Evolutionary conservation across 2,113 vertebrate species (phyloP).

Genomic region (Condylura cristata): DNA sequence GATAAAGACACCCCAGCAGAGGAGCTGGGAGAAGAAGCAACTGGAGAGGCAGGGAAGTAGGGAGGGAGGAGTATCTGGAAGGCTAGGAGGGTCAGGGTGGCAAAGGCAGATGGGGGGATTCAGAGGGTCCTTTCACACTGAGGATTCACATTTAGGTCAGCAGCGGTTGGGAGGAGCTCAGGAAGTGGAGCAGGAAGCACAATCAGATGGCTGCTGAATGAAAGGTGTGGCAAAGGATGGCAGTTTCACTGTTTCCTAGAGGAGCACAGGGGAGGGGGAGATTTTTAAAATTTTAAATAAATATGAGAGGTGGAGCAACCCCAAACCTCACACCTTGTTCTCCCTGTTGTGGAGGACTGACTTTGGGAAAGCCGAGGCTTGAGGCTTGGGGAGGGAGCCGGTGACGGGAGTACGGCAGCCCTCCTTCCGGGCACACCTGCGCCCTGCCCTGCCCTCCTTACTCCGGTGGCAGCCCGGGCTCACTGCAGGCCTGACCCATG

Average conservation of each 20-base stretch:
- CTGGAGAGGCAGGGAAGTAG: too few relatives aligned
- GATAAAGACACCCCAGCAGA: neutral
- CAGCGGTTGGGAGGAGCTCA: neutral
- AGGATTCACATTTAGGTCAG: neutral
- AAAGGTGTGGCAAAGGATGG: neutral
- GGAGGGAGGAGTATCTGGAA: neutral
- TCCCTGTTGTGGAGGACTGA: neutral
- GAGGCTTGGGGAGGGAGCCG: neutral
- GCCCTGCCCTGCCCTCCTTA: neutral
- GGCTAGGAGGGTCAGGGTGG: neutral
- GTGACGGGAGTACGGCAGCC: neutral
- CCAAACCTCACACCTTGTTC: neutral
- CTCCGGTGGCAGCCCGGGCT: neutral
- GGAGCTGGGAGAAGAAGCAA: neutral
- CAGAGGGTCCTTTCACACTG: neutral
- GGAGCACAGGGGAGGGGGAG: neutral
- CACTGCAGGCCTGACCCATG: neutral
- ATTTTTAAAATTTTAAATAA: neutral
- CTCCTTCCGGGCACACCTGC: neutral
- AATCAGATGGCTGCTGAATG: neutral
- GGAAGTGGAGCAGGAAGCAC: neutral
- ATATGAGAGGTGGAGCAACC: neutral
- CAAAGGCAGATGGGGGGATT: neutral
- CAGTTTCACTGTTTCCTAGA: neutral
- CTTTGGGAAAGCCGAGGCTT: neutral